These are phyloP conservation scores for Stegophylla sp. DNA, from an alignment of 2,888 invertebrate species.

Conservation along the genomic window DNA sequence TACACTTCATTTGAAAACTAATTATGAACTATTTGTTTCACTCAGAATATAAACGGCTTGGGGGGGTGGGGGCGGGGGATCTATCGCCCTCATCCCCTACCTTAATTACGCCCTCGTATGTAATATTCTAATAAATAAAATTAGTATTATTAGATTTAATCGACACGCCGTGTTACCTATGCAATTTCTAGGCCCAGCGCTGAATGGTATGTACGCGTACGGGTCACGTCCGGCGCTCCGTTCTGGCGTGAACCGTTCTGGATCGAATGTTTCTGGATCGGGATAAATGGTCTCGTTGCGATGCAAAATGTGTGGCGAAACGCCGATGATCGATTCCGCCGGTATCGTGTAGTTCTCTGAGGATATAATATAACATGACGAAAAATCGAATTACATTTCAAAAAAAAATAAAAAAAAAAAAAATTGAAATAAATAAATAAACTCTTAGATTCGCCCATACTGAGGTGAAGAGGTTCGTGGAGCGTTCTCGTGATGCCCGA, in stretches of 20 bases:
- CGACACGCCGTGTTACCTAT: conserved; percentile 38
- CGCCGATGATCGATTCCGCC: neutral
- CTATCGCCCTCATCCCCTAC: no score
- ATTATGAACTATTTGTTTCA: no score
- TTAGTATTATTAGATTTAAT: neutral
- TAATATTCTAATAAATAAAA: no score
- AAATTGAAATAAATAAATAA: no score
- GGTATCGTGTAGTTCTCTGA: conserved; percentile 30
- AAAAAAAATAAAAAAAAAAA: neutral
- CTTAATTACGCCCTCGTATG: no score
- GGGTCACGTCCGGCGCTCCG: conserved; percentile 31
- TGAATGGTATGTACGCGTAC: conserved; percentile 59
- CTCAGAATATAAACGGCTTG: no score
- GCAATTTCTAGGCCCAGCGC: conserved; percentile 59
- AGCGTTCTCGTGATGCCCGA: conserved; percentile 52
- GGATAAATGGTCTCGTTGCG: conserved; percentile 36
- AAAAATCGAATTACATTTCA: no score
- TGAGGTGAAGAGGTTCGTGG: conserved; percentile 31
- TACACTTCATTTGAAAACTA: no score
- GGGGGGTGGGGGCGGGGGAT: no score
- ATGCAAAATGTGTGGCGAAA: conserved; percentile 41
- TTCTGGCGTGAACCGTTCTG: conserved; percentile 53
- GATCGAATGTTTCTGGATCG: conserved; percentile 53
- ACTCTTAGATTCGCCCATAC: conserved; percentile 15
- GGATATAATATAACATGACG: no score